Percentiles rank a stretch among this genome's conserved stretches.
Evolutionary conservation across 2,888 invertebrate species (phyloP).

Genomic region (Erannis defoliaria): DNA sequence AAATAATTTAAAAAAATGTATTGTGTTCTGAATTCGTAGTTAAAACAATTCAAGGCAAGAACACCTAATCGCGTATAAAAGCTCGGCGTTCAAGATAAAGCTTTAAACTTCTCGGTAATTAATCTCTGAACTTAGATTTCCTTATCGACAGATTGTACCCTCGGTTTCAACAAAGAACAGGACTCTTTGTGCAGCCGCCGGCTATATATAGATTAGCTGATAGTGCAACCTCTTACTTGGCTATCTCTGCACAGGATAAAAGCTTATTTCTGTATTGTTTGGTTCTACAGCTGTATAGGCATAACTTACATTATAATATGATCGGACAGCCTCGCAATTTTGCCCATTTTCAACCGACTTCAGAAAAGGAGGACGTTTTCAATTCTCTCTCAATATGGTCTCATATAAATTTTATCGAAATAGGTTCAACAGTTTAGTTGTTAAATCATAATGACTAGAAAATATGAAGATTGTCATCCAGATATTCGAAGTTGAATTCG

Average conservation of each 20-base stretch:
- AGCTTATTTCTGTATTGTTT: slow-evolving; percentile 15
- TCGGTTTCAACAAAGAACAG: background rate
- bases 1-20: too few species aligned
- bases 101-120: background rate
- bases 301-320: too few species aligned
- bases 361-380: too few species aligned
- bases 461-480: too few species aligned
- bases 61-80: background rate
- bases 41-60: slow-evolving; percentile 5
- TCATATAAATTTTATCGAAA: too few species aligned
- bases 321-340: too few species aligned
- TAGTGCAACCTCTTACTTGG: slow-evolving; percentile 16
- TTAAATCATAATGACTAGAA: too few species aligned
- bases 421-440: too few species aligned
- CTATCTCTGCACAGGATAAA: slow-evolving; percentile 9
- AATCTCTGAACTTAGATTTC: slow-evolving; percentile 10
- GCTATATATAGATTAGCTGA: slow-evolving; percentile 21
- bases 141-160: slow-evolving; percentile 20
- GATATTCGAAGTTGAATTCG: too few species aligned
- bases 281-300: background rate
- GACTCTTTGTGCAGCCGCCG: slow-evolving; percentile 23
- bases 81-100: background rate
- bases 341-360: too few species aligned
- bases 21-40: background rate
- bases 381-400: too few species aligned